Evolutionary conservation across 2,113 vertebrate genomes (phyloP), one percentile per base, ranked within the genome.

Genomic region (human): DNA sequence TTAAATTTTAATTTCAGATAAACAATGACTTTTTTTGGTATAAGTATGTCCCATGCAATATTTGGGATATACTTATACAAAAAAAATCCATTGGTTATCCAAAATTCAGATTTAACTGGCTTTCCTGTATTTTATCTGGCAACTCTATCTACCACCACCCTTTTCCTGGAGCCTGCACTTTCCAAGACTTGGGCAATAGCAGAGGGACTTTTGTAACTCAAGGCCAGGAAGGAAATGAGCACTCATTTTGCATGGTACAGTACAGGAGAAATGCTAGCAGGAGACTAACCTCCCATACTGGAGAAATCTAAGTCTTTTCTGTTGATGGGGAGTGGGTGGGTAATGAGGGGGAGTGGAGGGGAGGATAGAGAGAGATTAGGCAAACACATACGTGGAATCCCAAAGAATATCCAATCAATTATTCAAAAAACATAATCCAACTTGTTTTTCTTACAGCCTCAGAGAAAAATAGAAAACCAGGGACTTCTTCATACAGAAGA

Each of bases 121-220:
- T 79, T 85, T 70, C 45, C 61, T 43, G 3, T 97, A 95, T 96
- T 96, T 97, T 93, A 94, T 97, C 93, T 97, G 97, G 38, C 89
- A 95, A 88, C 18, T 1, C 80, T 82, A 64, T 78, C 89, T 94
- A 90, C 40, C 66, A 95, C 59, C 92, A 93, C 68, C 85, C 79
- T 97, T 96, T 98, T 85, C 84, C 72, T 90, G 84, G 75, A 98
- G 81, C 57, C 55, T 97, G 52, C 3, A 72, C 89, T 96, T 96
- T 94, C 86, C 75, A 97, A 95, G 72, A 91, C 55, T 95, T 97
- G 78, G 81, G 84, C 89, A 97, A 96, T 68, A 96, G 61, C 96
- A 96, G 83, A 97, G 35, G 93, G 73, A 48, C 14, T 94, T 96
- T 94, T 95, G 66, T 43, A 93, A 93, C 30, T 92, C n/a, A 93